These are phyloP conservation scores for Molanna angustata DNA, from an alignment of 2,888 invertebrate species.

Conservation along the genomic window DNA sequence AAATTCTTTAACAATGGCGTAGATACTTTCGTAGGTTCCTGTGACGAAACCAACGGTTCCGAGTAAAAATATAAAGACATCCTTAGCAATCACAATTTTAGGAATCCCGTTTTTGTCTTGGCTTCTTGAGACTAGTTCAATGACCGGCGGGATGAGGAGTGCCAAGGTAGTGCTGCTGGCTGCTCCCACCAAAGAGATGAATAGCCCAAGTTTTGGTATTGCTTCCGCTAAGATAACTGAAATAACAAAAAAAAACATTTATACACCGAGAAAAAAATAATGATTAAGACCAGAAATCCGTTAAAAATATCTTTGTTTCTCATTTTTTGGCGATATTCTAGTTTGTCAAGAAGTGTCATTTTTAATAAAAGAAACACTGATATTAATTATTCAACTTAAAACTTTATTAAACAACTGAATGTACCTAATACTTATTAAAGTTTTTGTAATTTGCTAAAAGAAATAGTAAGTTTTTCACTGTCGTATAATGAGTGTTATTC, in stretches of 20 bases:
- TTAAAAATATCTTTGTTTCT: no score
- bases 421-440: no score
- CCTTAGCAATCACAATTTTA: conserved; percentile 52
- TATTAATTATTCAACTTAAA: no score
- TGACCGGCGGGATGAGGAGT: conserved; percentile 82
- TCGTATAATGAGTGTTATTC: no score
- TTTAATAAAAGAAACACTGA: no score
- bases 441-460: no score
- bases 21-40: conserved; percentile 72
- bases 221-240: conserved; percentile 81
- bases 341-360: no score
- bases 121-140: conserved; percentile 72
- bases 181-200: conserved; percentile 91
- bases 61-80: conserved; percentile 62
- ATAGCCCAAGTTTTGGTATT: conserved; percentile 80
- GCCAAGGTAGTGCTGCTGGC: conserved; percentile 86
- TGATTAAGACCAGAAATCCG: no score
- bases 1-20: conserved; percentile 57
- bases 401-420: no score
- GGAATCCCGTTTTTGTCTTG: conserved; percentile 55
- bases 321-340: no score
- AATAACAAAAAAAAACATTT: conserved; percentile 38
- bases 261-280: no score
- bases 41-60: conserved; percentile 70
- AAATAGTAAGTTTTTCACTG: no score